phyloP scores from a whole-genome alignment of 2,888 invertebrate species.

The Caenorhabditis uteleia region DNA sequence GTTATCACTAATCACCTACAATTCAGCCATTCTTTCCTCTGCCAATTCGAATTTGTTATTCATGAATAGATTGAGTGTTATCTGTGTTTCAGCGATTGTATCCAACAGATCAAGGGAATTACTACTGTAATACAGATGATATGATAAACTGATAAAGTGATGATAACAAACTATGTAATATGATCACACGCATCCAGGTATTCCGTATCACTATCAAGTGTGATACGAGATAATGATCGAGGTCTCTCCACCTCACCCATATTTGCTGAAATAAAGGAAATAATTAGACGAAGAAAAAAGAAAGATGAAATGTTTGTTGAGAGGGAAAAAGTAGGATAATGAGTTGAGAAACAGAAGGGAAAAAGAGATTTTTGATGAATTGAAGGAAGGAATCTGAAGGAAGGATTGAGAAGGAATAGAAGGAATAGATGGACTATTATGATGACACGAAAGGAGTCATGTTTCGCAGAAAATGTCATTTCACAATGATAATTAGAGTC shows the following conservation, averaged over 20 bases:
- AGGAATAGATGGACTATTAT: too few relatives aligned
- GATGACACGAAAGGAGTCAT: too few relatives aligned
- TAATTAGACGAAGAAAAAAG: neutral
- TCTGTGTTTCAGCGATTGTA: constrained; percentile 80
- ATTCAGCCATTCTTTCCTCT: constrained; percentile 80
- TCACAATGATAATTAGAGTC: too few relatives aligned
- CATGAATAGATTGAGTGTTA: constrained; percentile 86
- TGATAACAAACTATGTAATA: constrained; percentile 51
- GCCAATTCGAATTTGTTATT: constrained; percentile 88
- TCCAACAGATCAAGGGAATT: constrained; percentile 73
- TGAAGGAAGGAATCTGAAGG: too few relatives aligned
- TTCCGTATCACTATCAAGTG: constrained; percentile 45
- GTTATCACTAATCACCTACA: constrained; percentile 74
- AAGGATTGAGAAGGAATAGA: too few relatives aligned
- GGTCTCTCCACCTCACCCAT: constrained; percentile 45
- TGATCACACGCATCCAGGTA: constrained; percentile 56
- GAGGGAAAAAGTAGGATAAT: too few relatives aligned
- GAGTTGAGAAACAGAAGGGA: too few relatives aligned
- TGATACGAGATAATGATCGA: constrained; percentile 40
- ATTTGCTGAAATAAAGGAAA: neutral
- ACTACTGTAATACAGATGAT: constrained; percentile 38
- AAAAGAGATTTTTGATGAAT: too few relatives aligned
- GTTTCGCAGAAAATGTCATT: too few relatives aligned
- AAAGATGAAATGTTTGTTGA: neutral
- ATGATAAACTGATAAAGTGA: neutral